Evolutionary conservation across 2,888 invertebrate genomes (phyloP).

Genomic region (Apodemia mormo): DNA sequence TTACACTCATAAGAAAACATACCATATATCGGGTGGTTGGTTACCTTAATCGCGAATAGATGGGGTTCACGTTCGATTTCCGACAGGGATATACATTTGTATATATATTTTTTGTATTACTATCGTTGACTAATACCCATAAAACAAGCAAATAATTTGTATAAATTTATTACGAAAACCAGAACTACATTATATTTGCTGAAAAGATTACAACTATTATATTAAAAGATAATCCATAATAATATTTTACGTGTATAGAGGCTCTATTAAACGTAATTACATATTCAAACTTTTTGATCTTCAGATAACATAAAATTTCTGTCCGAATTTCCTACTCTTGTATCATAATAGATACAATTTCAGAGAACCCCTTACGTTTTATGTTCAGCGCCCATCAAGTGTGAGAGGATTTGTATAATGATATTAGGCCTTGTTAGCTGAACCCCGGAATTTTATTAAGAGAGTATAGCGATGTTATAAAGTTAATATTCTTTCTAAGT

Average conservation of each 20-base stretch:
- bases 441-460: slow-evolving; percentile 9
- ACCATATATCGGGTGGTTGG: too few species aligned
- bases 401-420: slow-evolving; percentile 9
- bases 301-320: background rate
- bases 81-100: too few species aligned
- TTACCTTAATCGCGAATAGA: too few species aligned
- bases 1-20: too few species aligned
- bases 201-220: background rate
- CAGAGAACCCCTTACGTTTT: slow-evolving; percentile 3
- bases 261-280: background rate
- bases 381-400: background rate
- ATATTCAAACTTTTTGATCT: too few species aligned
- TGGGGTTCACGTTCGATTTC: too few species aligned
- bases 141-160: too few species aligned
- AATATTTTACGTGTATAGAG: background rate
- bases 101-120: too few species aligned
- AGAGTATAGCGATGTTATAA: slow-evolving; percentile 5
- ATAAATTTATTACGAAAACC: too few species aligned
- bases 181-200: too few species aligned
- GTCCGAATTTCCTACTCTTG: background rate
- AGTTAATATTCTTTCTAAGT: slow-evolving; percentile 8
- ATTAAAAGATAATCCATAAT: background rate
- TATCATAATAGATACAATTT: slow-evolving; percentile 7
- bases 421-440: slow-evolving; percentile 10
- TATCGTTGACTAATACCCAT: too few species aligned